phyloP scores from a whole-genome alignment of 2,797 vertebrate species.

The Antrozous pallidus region DNA sequence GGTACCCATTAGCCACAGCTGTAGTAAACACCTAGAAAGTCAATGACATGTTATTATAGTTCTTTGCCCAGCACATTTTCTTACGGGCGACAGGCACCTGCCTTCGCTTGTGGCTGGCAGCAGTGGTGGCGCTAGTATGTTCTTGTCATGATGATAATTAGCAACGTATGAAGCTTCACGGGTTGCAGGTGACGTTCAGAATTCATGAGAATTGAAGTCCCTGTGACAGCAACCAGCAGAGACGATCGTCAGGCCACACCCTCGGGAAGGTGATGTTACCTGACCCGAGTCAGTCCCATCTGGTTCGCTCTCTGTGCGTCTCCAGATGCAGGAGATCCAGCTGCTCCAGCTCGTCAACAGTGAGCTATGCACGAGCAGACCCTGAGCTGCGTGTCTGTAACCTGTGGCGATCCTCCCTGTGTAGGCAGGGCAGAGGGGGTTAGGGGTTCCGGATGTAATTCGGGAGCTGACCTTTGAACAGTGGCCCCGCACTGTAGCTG shows the following conservation, averaged over 20 bases:
- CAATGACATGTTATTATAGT: too few relatives aligned
- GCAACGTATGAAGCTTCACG: background rate
- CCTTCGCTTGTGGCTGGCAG: background rate
- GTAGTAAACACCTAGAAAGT: background rate
- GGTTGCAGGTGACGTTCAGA: background rate
- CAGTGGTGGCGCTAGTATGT: background rate
- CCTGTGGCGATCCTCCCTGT: background rate
- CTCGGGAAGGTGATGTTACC: background rate
- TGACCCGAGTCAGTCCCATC: background rate
- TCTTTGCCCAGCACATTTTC: background rate
- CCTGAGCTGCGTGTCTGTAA: background rate
- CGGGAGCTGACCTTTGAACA: background rate
- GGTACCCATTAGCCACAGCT: background rate
- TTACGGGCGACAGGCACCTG: background rate
- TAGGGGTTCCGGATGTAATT: background rate
- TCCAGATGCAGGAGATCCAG: background rate
- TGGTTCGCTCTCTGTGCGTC: background rate
- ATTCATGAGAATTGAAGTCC: background rate
- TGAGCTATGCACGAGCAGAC: background rate
- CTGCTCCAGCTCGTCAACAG: background rate
- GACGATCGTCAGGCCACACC: background rate
- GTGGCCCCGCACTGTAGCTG: background rate
- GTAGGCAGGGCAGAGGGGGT: background rate
- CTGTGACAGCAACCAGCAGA: rapidly evolving
- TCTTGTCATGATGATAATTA: background rate